phyloP scores from a whole-genome alignment of 2,113 vertebrate genomes.

The Thamnaconus septentrionalis region DNA sequence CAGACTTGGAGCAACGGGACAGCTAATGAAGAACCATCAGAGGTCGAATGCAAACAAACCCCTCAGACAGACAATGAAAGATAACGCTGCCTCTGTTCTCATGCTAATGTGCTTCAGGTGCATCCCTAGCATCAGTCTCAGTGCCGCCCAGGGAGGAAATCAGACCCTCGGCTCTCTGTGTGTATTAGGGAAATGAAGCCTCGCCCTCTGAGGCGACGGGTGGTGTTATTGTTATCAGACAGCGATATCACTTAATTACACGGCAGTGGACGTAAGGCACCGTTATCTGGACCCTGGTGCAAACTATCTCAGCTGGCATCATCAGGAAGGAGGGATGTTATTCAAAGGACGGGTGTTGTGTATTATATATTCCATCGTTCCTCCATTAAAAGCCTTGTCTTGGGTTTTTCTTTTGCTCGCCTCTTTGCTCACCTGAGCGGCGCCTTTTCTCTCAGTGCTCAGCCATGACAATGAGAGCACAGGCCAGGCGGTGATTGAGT shows the following conservation, averaged over 20 bases:
- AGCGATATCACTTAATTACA: slow-evolving; percentile 64
- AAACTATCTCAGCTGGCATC: slow-evolving; percentile 14
- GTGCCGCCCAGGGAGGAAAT: too few species aligned
- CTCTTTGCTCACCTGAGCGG: slow-evolving; percentile 26
- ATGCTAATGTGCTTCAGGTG: too few species aligned
- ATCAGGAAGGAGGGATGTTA: slow-evolving; percentile 50
- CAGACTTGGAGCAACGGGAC: too few species aligned
- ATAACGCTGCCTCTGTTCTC: too few species aligned
- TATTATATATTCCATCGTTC: slow-evolving; percentile 42
- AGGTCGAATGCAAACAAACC: too few species aligned
- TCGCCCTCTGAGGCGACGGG: slow-evolving; percentile 53
- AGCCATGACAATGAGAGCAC: slow-evolving; percentile 18
- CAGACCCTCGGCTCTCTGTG: slow-evolving; percentile 43
- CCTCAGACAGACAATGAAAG: too few species aligned
- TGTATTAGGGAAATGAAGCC: slow-evolving; percentile 55
- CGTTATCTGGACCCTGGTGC: slow-evolving; percentile 35
- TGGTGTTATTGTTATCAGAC: slow-evolving; percentile 58
- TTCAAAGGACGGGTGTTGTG: slow-evolving; percentile 37
- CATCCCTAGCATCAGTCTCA: too few species aligned
- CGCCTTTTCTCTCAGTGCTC: slow-evolving; percentile 34
- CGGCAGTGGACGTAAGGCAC: slow-evolving; percentile 35
- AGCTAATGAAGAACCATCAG: too few species aligned
- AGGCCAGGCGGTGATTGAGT: too few species aligned
- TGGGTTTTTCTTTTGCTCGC: slow-evolving; percentile 20
- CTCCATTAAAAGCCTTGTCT: slow-evolving; percentile 40